phyloP scores from a whole-genome alignment of 2,888 invertebrate genomes.

The Cerastis rubricosa region DNA sequence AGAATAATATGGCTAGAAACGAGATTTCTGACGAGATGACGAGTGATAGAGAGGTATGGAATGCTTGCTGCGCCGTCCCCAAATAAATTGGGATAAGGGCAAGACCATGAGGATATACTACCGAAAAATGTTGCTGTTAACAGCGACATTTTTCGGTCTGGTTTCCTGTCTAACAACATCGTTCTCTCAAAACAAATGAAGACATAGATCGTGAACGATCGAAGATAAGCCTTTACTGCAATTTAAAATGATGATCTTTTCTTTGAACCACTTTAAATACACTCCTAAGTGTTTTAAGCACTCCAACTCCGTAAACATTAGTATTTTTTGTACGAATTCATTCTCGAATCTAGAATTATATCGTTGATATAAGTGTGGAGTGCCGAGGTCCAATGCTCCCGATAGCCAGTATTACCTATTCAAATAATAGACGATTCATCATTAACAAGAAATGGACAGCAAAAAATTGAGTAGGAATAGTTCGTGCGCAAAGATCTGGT shows the following conservation, averaged over 20 bases:
- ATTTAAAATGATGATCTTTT: slow-evolving; percentile 39
- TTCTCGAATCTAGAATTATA: slow-evolving; percentile 63
- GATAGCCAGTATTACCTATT: slow-evolving; percentile 71
- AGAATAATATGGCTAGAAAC: not conserved
- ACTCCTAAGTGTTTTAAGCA: slow-evolving; percentile 50
- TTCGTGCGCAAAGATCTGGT: slow-evolving; percentile 55
- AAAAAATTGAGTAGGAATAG: slow-evolving; percentile 72
- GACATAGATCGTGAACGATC: slow-evolving; percentile 31
- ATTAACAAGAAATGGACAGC: slow-evolving; percentile 80
- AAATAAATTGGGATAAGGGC: not conserved
- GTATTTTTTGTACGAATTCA: slow-evolving; percentile 55
- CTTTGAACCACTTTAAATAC: slow-evolving; percentile 50
- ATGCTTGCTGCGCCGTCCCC: not conserved
- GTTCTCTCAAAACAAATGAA: slow-evolving; percentile 37
- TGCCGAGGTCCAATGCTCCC: slow-evolving; percentile 71
- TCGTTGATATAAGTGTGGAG: slow-evolving; percentile 64
- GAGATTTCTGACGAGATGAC: not conserved
- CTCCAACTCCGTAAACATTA: slow-evolving; percentile 56
- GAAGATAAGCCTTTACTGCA: slow-evolving; percentile 43
- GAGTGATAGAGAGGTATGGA: not conserved
- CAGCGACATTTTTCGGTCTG: no score
- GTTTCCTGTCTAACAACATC: slow-evolving; percentile 15
- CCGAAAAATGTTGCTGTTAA: not conserved
- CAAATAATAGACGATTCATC: slow-evolving; percentile 83
- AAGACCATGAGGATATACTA: not conserved